Conservation (phyloP, 1,140 invertebrate species). For the Eubasilissa regina region DNA sequence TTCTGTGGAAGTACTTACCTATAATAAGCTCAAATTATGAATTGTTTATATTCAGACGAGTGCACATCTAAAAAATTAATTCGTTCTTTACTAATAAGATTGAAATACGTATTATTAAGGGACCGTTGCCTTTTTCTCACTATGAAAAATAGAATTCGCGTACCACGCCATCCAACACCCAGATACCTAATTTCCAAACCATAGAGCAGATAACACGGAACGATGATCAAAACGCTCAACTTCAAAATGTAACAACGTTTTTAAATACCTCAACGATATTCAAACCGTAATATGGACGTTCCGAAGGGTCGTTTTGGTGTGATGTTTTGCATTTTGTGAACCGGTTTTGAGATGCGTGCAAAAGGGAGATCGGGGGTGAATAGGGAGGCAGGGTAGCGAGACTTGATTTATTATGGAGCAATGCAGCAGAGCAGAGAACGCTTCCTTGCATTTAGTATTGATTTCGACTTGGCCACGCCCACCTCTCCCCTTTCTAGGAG, state of each 20-base stretch:
- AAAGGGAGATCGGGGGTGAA: slow-evolving; percentile 57
- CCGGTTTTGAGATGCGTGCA: slow-evolving; percentile 40
- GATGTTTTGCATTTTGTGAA: slow-evolving; percentile 4
- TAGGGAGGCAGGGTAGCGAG: slow-evolving; percentile 63
- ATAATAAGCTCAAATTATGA: no score
- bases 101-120: slow-evolving; percentile 4
- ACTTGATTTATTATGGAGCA: slow-evolving; percentile 73
- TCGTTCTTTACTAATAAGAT: no score
- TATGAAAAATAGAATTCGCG: slow-evolving; percentile 45
- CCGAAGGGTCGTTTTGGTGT: slow-evolving; percentile 35
- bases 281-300: background rate
- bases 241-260: background rate
- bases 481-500: slow-evolving; percentile 61
- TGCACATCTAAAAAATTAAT: no score
- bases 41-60: no score
- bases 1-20: no score
- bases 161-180: slow-evolving; percentile 54
- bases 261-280: background rate
- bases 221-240: slow-evolving; percentile 2
- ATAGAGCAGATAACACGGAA: slow-evolving; percentile 59
- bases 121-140: slow-evolving; percentile 28
- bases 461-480: slow-evolving; percentile 70
- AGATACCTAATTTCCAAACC: slow-evolving; percentile 60
- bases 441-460: slow-evolving; percentile 73
- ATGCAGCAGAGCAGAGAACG: slow-evolving; percentile 67